Base-by-base conservation (phyloP, 2,888 invertebrate genomes). In the Noctua janthe region DNA sequence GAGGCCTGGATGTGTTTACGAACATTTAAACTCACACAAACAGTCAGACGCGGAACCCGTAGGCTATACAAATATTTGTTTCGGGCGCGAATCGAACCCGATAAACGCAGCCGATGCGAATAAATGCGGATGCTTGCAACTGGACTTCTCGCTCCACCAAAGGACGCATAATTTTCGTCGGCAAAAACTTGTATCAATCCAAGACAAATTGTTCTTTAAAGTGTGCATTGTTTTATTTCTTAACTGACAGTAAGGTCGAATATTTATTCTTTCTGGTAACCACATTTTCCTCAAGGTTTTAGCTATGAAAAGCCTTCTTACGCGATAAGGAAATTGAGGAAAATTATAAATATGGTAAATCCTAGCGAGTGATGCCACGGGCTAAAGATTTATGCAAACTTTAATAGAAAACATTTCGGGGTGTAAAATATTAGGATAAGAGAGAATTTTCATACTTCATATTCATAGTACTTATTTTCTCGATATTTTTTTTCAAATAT, bases 371-470 rank as follows among this genome's bases (percentile, higher is more conserved):
- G 20, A 62, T 51, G 67, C 69, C 29, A 23, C 7, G 1, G 43
- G 62, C 5, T 15, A 62, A 17, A 72, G 4, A 20, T 62, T 73
- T 54, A 70, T 23, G 23, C 3, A 74, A 64, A 74, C 6, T 47
- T 62, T 74, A 81, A 74, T 81, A 70, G 23, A 69, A 70, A 81
- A 71, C 54, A 13, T 51, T 64, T 29, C 17, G 15, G 35, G 35
- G 17, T 56, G 29, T 35, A 66, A 54, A 64, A 64, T 5, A 43
- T 51, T 43, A 29, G 20, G 39, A 17, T 47, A 8, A 47, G 29
- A 47, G 11, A 1, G 59, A n/a, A 0, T n/a, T n/a, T 59, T 59
- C n/a, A 59, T 11, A 59, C n/a, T n/a, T 56, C 2, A 23, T 11
- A 23, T 56, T 23, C 2, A 23, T 10, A 23, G 56, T 23, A 51